Conservation (phyloP, 2,888 invertebrate genomes). For the Stegophylla sp. region DNA sequence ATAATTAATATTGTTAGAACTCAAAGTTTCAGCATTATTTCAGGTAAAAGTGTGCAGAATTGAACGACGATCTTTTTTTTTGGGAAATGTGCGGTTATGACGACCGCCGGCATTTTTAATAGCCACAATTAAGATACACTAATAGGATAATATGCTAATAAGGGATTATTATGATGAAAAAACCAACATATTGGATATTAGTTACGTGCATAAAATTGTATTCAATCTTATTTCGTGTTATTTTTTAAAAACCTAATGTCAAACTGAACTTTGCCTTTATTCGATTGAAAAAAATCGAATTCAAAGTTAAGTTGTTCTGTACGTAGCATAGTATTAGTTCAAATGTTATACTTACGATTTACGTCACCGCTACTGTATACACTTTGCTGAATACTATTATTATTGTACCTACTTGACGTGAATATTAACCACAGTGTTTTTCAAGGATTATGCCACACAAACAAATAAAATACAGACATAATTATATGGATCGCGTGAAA, state of each 20-base stretch:
- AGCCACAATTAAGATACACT: too few species aligned
- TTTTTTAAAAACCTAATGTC: background rate
- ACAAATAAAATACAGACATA: constrained; percentile 23
- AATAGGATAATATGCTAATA: too few species aligned
- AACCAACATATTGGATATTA: too few species aligned
- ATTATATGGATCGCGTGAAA: background rate
- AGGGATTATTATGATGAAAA: too few species aligned
- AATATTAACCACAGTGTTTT: constrained; percentile 21
- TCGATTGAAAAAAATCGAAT: background rate
- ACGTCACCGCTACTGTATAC: constrained; percentile 26
- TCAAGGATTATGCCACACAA: constrained; percentile 15
- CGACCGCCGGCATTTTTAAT: too few species aligned
- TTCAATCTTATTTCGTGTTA: background rate
- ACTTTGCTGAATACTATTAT: constrained; percentile 21
- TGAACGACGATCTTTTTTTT: too few species aligned
- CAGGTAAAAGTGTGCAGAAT: too few species aligned
- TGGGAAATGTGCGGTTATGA: too few species aligned
- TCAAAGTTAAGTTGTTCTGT: background rate
- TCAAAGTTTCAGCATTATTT: too few species aligned
- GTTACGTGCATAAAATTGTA: background rate
- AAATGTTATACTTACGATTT: constrained; percentile 18
- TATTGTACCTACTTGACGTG: constrained; percentile 10
- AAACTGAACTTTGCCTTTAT: background rate
- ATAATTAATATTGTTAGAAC: too few species aligned
- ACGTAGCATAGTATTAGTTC: background rate